These are phyloP conservation scores for Dryococelus australis DNA, from an alignment of 2,888 invertebrate species.

Conservation along the genomic window DNA sequence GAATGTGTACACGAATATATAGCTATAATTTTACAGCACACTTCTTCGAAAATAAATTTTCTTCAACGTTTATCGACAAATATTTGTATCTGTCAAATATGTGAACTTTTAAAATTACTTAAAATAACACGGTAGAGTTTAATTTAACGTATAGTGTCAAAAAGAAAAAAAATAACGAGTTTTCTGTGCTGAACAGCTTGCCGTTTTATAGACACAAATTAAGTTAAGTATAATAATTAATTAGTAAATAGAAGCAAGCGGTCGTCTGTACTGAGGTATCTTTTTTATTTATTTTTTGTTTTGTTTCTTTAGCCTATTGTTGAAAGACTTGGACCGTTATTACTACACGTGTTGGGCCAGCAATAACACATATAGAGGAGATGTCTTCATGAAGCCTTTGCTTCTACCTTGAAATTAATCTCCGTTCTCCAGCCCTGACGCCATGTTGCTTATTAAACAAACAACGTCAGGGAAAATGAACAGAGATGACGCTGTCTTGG, in stretches of 20 bases:
- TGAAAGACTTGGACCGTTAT: background rate
- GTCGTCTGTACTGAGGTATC: background rate
- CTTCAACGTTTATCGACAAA: no score
- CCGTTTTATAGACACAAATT: no score
- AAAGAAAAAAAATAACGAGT: no score
- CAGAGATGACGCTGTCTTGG: slow-evolving; percentile 30
- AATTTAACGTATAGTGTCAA: no score
- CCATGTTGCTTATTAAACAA: slow-evolving; percentile 31
- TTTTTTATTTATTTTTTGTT: no score
- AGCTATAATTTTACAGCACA: no score
- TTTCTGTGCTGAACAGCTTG: no score
- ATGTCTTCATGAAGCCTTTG: slow-evolving; percentile 31
- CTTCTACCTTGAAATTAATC: slow-evolving; percentile 29
- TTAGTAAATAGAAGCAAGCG: background rate
- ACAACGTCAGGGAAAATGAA: slow-evolving; percentile 30
- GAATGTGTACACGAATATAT: no score
- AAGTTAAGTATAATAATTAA: background rate
- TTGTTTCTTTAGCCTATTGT: background rate
- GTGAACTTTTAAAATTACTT: no score
- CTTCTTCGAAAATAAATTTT: no score
- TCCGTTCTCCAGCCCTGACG: slow-evolving; percentile 28
- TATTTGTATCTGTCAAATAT: no score
- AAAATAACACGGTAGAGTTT: no score
- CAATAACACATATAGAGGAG: slow-evolving; percentile 24
- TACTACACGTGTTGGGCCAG: background rate